Base-by-base conservation (phyloP, 2,113 vertebrate species). In the Dicerorhinus sumatrensis region DNA sequence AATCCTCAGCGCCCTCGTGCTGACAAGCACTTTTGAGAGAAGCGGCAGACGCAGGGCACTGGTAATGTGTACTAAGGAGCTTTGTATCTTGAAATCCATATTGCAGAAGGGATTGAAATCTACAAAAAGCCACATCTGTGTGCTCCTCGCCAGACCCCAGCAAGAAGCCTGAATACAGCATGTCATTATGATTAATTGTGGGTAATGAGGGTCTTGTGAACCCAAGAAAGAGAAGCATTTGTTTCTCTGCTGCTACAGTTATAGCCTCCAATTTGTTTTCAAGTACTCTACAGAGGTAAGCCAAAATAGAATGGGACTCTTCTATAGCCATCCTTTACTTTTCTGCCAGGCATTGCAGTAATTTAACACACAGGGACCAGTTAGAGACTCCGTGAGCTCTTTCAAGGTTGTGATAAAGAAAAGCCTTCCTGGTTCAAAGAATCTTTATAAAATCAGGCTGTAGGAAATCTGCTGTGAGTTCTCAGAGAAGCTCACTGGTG, bases 121-220 rank as follows among this genome's bases (percentile, higher is more conserved):
- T 98, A 93, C 94, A 94, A 97, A 97, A 97, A 98, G 97, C 98
- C 98, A 98, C 96, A 97, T 98, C 96, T 97, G 97, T 2, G 91
- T 1, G 89, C 93, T 98, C 95, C 82, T 97, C 93, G 65, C 98
- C 98, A 98, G 98, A 98, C 97, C 93, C 96, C 96, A 98, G 97
- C 98, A 96, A 97, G 97, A 95, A 96, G 98, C 83, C 89, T 99
- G 98, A 99, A 99, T 99, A 84, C 96, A 94, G 94, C 25, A 54
- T 98, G 98, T 99, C 98, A 98, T 98, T 97, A 98, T 99, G 99
- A 99, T 99, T 98, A 99, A 99, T 99, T 99, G 98, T 98, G 98
- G 98, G 98, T 98, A 99, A 99, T 98, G 98, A 98, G 98, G 98
- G 98, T 98, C 99, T 99, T 99, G 98, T 96, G 98, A 99, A 98